Conservation (phyloP, 2,113 vertebrate genomes). For the Phycodurus eques region DNA sequence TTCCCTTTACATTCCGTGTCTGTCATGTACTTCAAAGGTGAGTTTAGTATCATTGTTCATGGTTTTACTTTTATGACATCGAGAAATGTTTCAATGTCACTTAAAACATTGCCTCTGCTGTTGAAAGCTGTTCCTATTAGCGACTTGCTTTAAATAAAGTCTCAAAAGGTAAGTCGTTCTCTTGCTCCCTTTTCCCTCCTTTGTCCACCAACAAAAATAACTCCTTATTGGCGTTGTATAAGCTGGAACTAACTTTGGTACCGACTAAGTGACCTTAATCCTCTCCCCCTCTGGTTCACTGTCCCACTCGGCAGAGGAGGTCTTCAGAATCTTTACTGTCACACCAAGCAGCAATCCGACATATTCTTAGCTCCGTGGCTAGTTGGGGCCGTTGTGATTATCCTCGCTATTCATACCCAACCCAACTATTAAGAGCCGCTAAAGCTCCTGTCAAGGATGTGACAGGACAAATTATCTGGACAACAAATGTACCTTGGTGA, state of each 20-base stretch:
- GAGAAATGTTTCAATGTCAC: no score
- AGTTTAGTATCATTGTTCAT: no score
- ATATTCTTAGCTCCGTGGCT: constrained; percentile 47
- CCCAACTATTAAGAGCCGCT: constrained; percentile 36
- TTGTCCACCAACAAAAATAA: constrained; percentile 16
- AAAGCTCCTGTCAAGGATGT: constrained; percentile 20
- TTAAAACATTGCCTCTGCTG: no score
- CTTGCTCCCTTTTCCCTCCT: not conserved
- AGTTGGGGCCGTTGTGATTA: constrained; percentile 51
- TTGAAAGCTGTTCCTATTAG: not conserved
- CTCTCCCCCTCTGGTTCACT: constrained; percentile 54
- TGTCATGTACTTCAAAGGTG: no score
- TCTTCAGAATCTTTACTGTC: constrained; percentile 24
- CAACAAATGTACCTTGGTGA: constrained; percentile 24
- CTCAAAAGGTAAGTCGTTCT: constrained; percentile 1
- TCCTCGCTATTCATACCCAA: constrained; percentile 53
- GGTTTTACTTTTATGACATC: no score
- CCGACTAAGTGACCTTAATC: constrained; percentile 56
- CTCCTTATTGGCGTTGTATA: constrained; percentile 34
- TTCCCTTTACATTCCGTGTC: no score
- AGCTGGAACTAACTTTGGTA: constrained; percentile 44
- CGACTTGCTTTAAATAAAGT: constrained; percentile 12
- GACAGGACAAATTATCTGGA: constrained; percentile 24
- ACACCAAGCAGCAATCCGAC: constrained; percentile 32
- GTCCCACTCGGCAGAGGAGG: constrained; percentile 22